These are phyloP conservation scores for Formica exsecta DNA, from an alignment of 1,140 invertebrate genomes.

Conservation along the genomic window DNA sequence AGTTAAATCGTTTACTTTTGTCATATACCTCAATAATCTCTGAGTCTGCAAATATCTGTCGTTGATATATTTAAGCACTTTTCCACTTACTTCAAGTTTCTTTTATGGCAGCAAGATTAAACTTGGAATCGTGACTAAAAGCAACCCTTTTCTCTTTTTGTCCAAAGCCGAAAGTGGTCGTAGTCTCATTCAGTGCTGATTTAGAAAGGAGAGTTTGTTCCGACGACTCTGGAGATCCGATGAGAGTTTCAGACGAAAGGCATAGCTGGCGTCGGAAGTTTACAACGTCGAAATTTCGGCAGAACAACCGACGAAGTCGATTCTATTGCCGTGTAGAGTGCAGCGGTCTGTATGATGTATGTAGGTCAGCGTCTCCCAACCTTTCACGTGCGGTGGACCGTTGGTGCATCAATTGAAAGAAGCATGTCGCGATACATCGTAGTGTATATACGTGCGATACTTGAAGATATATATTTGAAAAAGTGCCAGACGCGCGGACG, in stretches of 20 bases:
- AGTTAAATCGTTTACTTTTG: conserved; percentile 23
- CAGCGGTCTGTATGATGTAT: conserved; percentile 52
- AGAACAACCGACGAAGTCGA: conserved; percentile 41
- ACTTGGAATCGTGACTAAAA: not conserved
- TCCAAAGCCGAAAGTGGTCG: conserved; percentile 1
- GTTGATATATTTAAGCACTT: conserved; percentile 17
- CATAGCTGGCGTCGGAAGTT: conserved; percentile 36
- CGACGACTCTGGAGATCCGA: conserved; percentile 45
- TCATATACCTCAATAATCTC: not conserved
- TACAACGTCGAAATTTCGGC: conserved; percentile 47
- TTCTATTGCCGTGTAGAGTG: conserved; percentile 44
- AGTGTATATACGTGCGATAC: conserved; percentile 28
- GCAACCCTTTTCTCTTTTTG: conserved; percentile 10
- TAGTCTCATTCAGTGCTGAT: conserved; percentile 2
- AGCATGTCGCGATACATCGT: conserved; percentile 35
- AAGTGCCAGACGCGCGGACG: not conserved
- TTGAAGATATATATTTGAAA: conserved; percentile 39
- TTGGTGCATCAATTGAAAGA: conserved; percentile 51
- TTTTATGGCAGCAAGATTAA: conserved; percentile 19
- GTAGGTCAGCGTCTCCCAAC: conserved; percentile 49
- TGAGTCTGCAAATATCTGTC: not conserved
- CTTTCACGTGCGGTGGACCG: conserved; percentile 42
- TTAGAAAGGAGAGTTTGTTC: conserved; percentile 39
- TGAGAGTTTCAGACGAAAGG: conserved; percentile 43
- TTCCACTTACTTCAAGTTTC: not conserved